These are phyloP conservation scores for Tapirus indicus DNA, from an alignment of 2,797 vertebrate genomes.

Conservation along the genomic window DNA sequence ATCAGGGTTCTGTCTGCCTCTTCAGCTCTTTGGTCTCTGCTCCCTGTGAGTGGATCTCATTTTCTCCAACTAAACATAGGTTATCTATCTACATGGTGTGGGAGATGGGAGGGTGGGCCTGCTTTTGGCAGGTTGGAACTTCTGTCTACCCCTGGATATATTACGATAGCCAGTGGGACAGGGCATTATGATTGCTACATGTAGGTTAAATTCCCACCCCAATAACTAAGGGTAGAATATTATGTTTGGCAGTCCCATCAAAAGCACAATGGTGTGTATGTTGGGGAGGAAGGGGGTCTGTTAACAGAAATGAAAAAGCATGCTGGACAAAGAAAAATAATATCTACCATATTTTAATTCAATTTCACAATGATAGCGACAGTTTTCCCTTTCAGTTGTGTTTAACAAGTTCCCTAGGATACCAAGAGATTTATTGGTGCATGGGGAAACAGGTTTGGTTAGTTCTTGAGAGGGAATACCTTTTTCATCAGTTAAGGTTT, in stretches of 20 bases:
- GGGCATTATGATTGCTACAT: not conserved
- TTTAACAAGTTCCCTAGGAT: not conserved
- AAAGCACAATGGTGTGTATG: not conserved
- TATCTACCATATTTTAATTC: constrained; percentile 51
- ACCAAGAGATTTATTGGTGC: not conserved
- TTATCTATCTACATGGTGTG: not conserved
- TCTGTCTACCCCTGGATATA: not conserved
- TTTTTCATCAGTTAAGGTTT: constrained; percentile 26
- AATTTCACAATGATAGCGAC: not conserved
- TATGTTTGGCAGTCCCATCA: not conserved
- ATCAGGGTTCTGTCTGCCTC: not conserved
- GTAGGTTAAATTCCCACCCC: not conserved
- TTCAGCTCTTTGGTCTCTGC: not conserved
- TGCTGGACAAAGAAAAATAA: not conserved
- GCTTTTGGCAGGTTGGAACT: not conserved
- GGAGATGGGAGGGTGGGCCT: not conserved
- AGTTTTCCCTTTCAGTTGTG: constrained; percentile 33
- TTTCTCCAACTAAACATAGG: not conserved
- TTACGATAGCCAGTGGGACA: not conserved
- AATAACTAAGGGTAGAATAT: not conserved
- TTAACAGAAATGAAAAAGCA: constrained; percentile 6
- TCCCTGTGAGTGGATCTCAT: not conserved
- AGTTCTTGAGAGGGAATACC: not conserved
- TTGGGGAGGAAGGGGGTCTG: not conserved
- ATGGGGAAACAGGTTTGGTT: not conserved